Conservation (phyloP, 64 coral and sea anemone species). For the Montipora sp. region DNA sequence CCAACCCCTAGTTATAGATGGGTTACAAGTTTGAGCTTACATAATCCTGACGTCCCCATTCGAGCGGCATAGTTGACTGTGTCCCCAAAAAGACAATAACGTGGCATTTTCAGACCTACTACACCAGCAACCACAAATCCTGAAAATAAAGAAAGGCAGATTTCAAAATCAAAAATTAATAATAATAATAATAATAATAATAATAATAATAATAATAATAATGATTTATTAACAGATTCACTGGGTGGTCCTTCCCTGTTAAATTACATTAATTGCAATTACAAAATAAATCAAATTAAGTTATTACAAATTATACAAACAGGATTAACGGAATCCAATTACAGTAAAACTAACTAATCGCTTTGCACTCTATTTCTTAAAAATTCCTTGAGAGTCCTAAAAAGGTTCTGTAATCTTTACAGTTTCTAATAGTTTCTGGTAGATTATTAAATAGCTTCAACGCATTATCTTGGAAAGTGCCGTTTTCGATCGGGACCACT, state of each 20-base stretch:
- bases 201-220: too few relatives aligned
- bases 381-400: neutral
- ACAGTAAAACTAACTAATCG: too few relatives aligned
- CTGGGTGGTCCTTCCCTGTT: too few relatives aligned
- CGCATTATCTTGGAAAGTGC: slow-evolving; percentile 27
- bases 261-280: too few relatives aligned
- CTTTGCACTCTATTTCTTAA: too few relatives aligned
- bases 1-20: too few relatives aligned
- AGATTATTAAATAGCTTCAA: slow-evolving; percentile 30
- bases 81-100: slow-evolving; percentile 87
- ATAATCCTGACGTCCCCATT: slow-evolving; percentile 80
- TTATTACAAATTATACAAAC: too few relatives aligned
- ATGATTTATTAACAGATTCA: too few relatives aligned
- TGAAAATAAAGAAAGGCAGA: slow-evolving; percentile 1
- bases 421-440: slow-evolving; percentile 25
- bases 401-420: slow-evolving; percentile 6
- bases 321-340: too few relatives aligned
- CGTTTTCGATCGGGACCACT: slow-evolving; percentile 23
- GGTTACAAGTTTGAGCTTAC: neutral
- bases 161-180: too few relatives aligned
- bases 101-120: slow-evolving; percentile 85
- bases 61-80: slow-evolving; percentile 85
- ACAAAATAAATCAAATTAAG: too few relatives aligned
- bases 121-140: slow-evolving; percentile 81
- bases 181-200: too few relatives aligned